A percentile compares a stretch with the other conserved stretches of the same genome.
Conservation (phyloP, 2,888 invertebrate species). For the Melipona beecheii region DNA sequence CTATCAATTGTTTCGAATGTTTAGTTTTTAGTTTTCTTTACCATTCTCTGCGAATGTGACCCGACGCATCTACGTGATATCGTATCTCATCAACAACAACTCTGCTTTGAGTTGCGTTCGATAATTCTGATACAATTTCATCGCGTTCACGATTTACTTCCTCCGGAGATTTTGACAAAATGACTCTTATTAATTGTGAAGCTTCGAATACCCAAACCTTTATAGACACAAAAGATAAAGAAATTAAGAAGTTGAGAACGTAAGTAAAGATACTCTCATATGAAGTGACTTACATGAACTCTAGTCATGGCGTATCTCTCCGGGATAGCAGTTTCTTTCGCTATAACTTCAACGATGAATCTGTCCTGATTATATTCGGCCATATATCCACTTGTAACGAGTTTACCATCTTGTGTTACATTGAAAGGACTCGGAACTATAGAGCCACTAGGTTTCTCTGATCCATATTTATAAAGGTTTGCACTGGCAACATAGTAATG, state of each 20-base stretch:
- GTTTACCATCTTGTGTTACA: constrained; percentile 89
- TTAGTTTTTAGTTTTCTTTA: constrained; percentile 73
- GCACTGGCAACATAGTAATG: constrained; percentile 93
- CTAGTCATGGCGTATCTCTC: constrained; percentile 90
- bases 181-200: constrained; percentile 92
- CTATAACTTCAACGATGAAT: constrained; percentile 93
- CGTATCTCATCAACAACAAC: constrained; percentile 92
- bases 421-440: constrained; percentile 95
- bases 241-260: neutral
- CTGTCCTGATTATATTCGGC: constrained; percentile 95
- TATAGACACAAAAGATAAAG: constrained; percentile 14
- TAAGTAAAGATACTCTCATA: neutral
- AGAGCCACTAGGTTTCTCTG: constrained; percentile 91
- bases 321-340: constrained; percentile 92
- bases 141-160: constrained; percentile 90
- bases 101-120: constrained; percentile 90
- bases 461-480: constrained; percentile 92
- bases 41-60: constrained; percentile 89
- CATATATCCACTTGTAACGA: constrained; percentile 92
- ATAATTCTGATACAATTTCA: constrained; percentile 90
- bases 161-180: constrained; percentile 92
- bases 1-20: neutral
- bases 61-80: constrained; percentile 89
- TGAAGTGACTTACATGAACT: constrained; percentile 88
- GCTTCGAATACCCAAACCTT: constrained; percentile 96